A percentile compares a stretch with the other conserved stretches of the same genome.
These are phyloP conservation scores for Xiphydria camelus DNA, from an alignment of 2,888 invertebrate species.

Conservation along the genomic window DNA sequence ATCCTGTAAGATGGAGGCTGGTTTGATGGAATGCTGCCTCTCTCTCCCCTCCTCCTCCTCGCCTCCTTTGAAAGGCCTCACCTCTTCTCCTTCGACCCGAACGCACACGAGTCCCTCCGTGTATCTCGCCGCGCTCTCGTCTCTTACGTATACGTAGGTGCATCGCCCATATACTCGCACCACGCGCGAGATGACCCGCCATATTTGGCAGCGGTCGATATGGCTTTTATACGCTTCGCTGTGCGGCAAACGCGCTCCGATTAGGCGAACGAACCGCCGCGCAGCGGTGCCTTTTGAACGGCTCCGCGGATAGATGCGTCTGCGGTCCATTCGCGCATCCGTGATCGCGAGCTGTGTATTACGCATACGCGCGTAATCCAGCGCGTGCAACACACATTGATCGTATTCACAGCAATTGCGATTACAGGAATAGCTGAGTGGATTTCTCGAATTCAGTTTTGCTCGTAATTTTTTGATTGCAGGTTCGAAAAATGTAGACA, in stretches of 20 bases:
- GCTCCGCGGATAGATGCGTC: neutral
- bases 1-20: conserved; percentile 54
- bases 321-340: neutral
- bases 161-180: conserved; percentile 13
- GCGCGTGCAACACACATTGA: no score
- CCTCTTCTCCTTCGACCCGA: conserved; percentile 4
- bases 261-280: conserved; percentile 24
- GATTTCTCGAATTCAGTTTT: no score
- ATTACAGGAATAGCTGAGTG: no score
- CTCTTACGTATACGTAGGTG: conserved; percentile 9
- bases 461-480: no score
- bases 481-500: no score
- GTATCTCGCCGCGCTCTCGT: conserved; percentile 12
- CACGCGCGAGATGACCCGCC: conserved; percentile 32
- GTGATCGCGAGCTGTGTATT: neutral
- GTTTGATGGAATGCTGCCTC: conserved; percentile 57
- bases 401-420: no score
- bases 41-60: conserved; percentile 31
- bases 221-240: conserved; percentile 29
- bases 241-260: conserved; percentile 32
- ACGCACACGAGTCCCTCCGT: no score
- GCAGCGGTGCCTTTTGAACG: neutral
- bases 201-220: conserved; percentile 37
- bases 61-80: conserved; percentile 7
- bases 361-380: no score